Evolutionary conservation across 2,797 vertebrate genomes (phyloP).

Genomic region (Lagorchestes hirsutus): DNA sequence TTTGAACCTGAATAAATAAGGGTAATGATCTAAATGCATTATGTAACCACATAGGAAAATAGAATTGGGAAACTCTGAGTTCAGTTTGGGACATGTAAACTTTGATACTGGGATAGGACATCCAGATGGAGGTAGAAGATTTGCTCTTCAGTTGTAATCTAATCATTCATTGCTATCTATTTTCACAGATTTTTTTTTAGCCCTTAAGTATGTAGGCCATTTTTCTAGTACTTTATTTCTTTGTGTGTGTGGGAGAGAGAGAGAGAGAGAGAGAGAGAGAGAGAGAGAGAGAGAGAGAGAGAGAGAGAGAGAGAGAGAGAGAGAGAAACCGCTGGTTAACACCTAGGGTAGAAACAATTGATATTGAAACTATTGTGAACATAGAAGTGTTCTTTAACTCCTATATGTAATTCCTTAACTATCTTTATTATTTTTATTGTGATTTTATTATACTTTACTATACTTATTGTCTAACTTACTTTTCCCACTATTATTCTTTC

Average conservation of each 20-base stretch:
- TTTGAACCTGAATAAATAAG: neutral
- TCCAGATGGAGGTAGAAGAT: neutral
- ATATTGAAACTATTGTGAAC: no score
- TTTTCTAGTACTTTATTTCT: neutral
- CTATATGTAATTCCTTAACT: neutral
- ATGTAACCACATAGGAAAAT: neutral
- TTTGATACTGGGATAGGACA: neutral
- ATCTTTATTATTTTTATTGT: neutral
- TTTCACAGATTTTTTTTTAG: neutral
- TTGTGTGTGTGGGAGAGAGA: neutral
- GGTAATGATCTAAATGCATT: neutral
- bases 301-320: no score
- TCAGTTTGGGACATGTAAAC: neutral
- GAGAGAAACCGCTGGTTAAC: no score
- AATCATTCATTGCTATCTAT: neutral
- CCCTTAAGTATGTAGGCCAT: neutral
- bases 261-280: no score
- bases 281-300: no score
- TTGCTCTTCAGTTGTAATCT: neutral
- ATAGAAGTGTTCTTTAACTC: no score
- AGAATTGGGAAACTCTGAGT: neutral
- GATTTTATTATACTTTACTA: neutral
- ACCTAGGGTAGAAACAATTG: no score
- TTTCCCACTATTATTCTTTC: neutral
- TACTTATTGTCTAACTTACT: neutral